phyloP scores from a whole-genome alignment of 2,113 vertebrate genomes.

The Hystrix cristata region DNA sequence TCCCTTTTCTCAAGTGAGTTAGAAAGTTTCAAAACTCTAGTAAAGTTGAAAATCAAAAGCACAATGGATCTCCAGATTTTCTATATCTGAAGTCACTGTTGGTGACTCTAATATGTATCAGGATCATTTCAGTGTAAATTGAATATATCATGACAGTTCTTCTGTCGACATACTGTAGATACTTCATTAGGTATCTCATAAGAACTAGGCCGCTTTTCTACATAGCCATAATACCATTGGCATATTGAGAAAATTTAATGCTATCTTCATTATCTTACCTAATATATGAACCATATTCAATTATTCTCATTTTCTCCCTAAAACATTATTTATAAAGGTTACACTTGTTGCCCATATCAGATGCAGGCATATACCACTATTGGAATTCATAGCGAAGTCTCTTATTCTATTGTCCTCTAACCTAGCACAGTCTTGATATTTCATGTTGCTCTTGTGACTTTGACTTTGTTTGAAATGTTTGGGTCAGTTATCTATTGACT shows the following conservation, averaged over 20 bases:
- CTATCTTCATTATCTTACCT: not conserved
- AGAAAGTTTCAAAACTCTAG: not conserved
- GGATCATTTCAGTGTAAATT: conserved; percentile 14
- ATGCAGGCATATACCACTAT: not conserved
- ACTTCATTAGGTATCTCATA: not conserved
- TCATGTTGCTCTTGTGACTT: not conserved
- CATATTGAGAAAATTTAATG: not conserved
- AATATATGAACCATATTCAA: not conserved
- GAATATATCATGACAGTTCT: not conserved
- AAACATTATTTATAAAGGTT: not conserved
- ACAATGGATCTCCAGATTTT: not conserved
- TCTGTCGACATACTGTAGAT: not conserved
- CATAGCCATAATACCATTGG: not conserved
- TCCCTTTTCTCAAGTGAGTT: not conserved
- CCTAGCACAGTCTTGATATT: not conserved
- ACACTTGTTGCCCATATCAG: not conserved
- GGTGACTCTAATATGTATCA: not conserved
- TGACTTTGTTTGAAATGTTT: conserved; percentile 10
- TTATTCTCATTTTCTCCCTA: not conserved
- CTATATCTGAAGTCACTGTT: not conserved
- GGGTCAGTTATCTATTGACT: not conserved
- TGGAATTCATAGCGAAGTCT: not conserved
- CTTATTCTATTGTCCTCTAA: not conserved
- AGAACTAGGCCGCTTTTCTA: not conserved
- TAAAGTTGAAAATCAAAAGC: not conserved